Evolutionary conservation across 1,140 invertebrate genomes (phyloP), one percentile per base, ranked within the genome.

Genomic region (Alviniconcha marisindica): DNA sequence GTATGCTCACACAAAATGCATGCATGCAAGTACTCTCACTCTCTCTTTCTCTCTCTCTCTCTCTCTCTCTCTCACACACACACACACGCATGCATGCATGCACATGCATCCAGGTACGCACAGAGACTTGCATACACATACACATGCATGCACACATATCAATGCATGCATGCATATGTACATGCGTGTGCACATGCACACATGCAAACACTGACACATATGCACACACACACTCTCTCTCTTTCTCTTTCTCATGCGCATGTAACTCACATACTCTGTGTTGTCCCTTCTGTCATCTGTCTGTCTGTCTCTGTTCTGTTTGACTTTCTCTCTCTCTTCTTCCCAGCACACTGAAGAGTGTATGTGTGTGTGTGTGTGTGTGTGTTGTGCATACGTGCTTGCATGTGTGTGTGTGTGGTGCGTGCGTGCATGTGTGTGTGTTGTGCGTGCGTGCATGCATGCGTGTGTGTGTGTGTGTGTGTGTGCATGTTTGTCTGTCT

Each of bases 31-130:
- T n/a, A n/a, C n/a, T 80, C 42, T 18, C 21, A 33, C 15, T 79
- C 66, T 83, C 87, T 83, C 73, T 71, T 85, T 44, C 42, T n/a
- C n/a, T n/a, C n/a, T n/a, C n/a, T n/a, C n/a, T n/a, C n/a, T n/a
- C n/a, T n/a, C n/a, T n/a, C n/a, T n/a, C n/a, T n/a, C n/a, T n/a
- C n/a, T n/a, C 54, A 31, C 78, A 77, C 51, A 77, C 60, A 60
- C 60, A 60, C 12, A 28, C 66, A 83, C 38, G 66, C 83, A 94
- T 0, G 82, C 94, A 0, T 88, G 94, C 51, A n/a, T n/a, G 93
- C 94, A 15, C 95, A 94, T 14, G 63, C 44, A 36, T 56, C 7
- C 7, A n/a, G 10, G 12, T 69, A 48, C 21, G 81, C 18, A 93
- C 28, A 31, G 18, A 73, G 28, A 24, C 33, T 80, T 21, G 71